Evolutionary conservation across 2,113 vertebrate species (phyloP), one percentile per base, ranked within the genome.

Genomic region (Zapus hudsonius): DNA sequence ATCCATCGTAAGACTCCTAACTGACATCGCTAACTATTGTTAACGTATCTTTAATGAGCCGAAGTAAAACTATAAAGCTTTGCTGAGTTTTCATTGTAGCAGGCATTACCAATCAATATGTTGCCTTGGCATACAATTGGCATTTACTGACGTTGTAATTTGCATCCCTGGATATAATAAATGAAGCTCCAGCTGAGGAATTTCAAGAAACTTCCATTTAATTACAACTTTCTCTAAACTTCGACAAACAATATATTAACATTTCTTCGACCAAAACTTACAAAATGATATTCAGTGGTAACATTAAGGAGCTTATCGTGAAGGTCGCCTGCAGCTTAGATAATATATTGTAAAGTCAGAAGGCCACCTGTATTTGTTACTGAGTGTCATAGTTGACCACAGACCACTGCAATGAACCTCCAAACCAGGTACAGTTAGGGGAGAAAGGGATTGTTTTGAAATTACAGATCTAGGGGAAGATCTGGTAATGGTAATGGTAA

Each of bases 191-290:
- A 66, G 31, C 31, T 42, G 52, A 90, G 74, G 36, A 74, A 83
- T 91, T 42, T 94, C 61, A 64, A 89, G 52, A 61, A 80, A 31
- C 33, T 78, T 40, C 15, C 17, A 61, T n/a, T 69, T 12, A 81
- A 79, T 83, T 44, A 69, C 33, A 70, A 33, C 3, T 64, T 82
- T 44, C 27, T 25, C 61, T 44, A 61, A 67, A 2, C n/a, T 7
- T 44, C 76, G 57, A 82, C 57, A 88, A 92, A 75, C 33, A 42
- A n/a, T 36, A 72, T 52, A 7, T 70, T 88, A 27, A 85, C 36
- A 81, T 93, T 70, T 33, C 69, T 25, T 75, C 40, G 20, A 57
- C 73, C 29, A 84, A 94, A 89, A 52, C 42, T 75, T 40, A 29
- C 52, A 69, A 87, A 72, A 40, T 7, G 7, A 67, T 59, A 44